A percentile compares a stretch with the other conserved stretches of the same genome.
Evolutionary conservation across 1,140 invertebrate species (phyloP).

Genomic region (Sarcophaga peregrina): DNA sequence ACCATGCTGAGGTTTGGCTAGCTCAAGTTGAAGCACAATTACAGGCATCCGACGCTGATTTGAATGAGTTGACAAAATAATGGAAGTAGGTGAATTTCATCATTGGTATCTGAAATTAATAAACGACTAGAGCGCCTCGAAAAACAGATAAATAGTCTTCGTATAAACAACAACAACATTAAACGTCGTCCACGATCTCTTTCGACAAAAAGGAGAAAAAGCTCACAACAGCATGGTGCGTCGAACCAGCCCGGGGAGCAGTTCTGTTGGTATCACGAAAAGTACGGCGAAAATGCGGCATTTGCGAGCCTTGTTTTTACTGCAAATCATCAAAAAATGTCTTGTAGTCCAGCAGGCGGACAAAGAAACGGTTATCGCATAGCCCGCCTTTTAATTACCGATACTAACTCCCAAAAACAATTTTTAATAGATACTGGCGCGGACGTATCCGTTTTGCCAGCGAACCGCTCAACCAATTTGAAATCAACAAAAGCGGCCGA

Average conservation of each 20-base stretch:
- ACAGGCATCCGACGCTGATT: conserved; percentile 34
- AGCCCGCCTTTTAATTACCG: conserved; percentile 3
- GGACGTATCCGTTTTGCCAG: conserved; percentile 21
- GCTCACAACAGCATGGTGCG: no score
- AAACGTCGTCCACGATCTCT: no score
- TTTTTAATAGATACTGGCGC: conserved; percentile 32
- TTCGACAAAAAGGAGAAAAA: no score
- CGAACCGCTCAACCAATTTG: not conserved
- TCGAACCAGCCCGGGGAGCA: not conserved
- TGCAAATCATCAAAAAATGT: not conserved
- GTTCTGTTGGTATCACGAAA: conserved; percentile 26
- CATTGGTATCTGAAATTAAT: not conserved
- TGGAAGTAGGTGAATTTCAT: conserved; percentile 20
- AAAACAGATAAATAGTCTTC: conserved; percentile 17
- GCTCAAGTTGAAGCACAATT: conserved; percentile 51
- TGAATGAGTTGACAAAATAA: conserved; percentile 25
- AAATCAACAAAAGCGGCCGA: not conserved
- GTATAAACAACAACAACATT: conserved; percentile 20
- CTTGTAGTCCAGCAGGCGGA: not conserved
- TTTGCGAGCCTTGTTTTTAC: not conserved
- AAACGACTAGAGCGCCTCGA: conserved; percentile 3
- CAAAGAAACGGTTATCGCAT: not conserved
- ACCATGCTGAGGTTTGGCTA: conserved; percentile 55
- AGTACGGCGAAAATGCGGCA: conserved; percentile 24
- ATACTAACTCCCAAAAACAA: no score